A percentile compares a stretch with the other conserved stretches of the same genome.
Evolutionary conservation across 2,113 vertebrate species (phyloP).

Genomic region (Vanacampus margaritifer): DNA sequence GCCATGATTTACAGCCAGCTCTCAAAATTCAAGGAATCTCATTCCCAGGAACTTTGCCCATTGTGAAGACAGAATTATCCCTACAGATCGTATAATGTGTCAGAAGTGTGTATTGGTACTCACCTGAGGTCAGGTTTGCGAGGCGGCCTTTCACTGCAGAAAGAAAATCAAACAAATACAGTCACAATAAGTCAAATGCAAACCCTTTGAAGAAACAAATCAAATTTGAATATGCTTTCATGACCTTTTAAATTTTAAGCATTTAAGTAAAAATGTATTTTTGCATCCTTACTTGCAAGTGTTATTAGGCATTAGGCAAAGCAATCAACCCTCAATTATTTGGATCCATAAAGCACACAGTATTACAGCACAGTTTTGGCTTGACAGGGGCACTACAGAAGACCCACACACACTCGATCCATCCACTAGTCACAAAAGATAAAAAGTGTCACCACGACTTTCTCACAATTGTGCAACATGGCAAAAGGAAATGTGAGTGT

Average conservation of each 20-base stretch:
- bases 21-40: too few relatives aligned
- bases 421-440: neutral
- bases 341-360: too few relatives aligned
- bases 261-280: neutral
- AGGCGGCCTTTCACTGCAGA: constrained; percentile 63
- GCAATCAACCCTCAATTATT: too few relatives aligned
- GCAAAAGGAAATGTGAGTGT: neutral
- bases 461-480: constrained; percentile 3
- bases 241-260: neutral
- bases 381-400: neutral
- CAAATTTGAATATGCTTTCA: neutral
- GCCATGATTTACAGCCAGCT: too few relatives aligned
- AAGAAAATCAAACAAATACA: constrained; percentile 13
- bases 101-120: constrained; percentile 20
- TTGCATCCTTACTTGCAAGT: neutral
- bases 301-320: neutral
- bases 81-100: too few relatives aligned
- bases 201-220: neutral
- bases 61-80: too few relatives aligned
- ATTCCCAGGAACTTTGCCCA: too few relatives aligned
- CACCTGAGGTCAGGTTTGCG: constrained; percentile 67
- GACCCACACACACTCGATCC: neutral
- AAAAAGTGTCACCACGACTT: neutral
- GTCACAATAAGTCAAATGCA: constrained; percentile 10
- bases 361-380: too few relatives aligned